Percentiles rank a stretch among this genome's conserved stretches.
Conservation (phyloP, 2,797 vertebrate species). For the Cossypha niveicapilla region DNA sequence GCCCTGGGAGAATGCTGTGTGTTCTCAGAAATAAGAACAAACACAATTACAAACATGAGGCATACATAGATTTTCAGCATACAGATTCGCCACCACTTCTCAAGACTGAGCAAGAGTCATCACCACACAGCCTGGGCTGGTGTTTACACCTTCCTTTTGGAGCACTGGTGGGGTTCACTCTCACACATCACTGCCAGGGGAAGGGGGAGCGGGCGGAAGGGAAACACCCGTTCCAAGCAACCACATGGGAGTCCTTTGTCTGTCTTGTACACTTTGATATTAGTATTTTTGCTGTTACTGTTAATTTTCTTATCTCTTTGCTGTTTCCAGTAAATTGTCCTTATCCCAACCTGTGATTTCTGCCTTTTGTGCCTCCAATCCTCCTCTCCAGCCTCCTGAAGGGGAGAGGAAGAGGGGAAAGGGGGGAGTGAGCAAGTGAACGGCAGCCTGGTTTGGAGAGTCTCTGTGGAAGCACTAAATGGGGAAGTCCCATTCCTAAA, state of each 20-base stretch:
- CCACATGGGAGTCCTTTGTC: fast-evolving
- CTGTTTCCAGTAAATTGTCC: background rate
- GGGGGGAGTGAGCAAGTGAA: background rate
- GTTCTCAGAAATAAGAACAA: background rate
- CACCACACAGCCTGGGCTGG: background rate
- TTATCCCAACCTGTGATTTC: background rate
- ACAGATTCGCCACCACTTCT: background rate
- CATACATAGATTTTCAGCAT: background rate
- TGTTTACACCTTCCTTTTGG: background rate
- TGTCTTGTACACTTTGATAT: background rate
- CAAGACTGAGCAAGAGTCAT: background rate
- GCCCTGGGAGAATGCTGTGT: background rate
- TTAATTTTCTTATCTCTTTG: background rate
- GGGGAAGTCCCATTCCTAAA: background rate
- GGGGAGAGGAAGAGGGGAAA: background rate
- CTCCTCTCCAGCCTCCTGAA: background rate
- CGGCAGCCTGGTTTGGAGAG: background rate
- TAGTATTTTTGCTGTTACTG: background rate
- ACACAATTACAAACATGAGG: background rate
- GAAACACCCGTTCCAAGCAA: fast-evolving
- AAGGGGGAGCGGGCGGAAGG: background rate
- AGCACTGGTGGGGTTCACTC: background rate
- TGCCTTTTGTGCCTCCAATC: background rate
- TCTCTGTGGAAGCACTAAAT: background rate
- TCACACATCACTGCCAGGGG: background rate